Base-by-base conservation (phyloP, 2,888 invertebrate genomes). In the Rotaria sp. region DNA sequence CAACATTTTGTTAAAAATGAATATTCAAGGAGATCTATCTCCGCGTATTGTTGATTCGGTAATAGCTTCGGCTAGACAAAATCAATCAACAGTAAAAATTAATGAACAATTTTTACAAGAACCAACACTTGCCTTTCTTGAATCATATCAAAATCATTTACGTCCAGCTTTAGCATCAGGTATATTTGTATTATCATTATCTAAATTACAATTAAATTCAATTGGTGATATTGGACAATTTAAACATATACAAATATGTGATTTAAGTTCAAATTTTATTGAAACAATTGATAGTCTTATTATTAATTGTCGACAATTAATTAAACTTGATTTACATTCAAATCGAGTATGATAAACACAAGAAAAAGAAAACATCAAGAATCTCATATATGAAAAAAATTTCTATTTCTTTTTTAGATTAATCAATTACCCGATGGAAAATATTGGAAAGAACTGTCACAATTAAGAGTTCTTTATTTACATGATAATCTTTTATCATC, bases 401-500 rank as follows among this genome's bases (percentile, higher is more conserved):
- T 48, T 55, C 80, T 48, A 85, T 67, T 84, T 86, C 41, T 52
- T 85, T 86, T 88, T n/a, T 88, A 91, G 91, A 87, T 91, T 50
- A 87, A 88, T 45, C 87, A 87, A 35, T 85, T 91, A 26, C 91
- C 91, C 10, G 89, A 88, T 10, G 87, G 88, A 18, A 87, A 88
- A 50, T 90, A 90, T 88, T 91, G 91, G 91, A 88, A 89, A 5
- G 88, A 89, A 15, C 67, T 91, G 87, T 87, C 88, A 24, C 86
- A 89, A 38, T 89, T 91, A 8, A 88, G 89, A 86, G 88, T 90
- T 48, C 88, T 91, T 10, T 88, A 90, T 88, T 90, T 91, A 52
- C 91, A 91, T 88, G 91, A 91, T 88, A 91, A 91, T 88, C 90
- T 91, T 10, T 88, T 91, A 3, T 91, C 90, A 13, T 89, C 89